Evolutionary conservation across 1,140 invertebrate genomes (phyloP), one percentile per base, ranked within the genome.

Genomic region (Euura lappo): DNA sequence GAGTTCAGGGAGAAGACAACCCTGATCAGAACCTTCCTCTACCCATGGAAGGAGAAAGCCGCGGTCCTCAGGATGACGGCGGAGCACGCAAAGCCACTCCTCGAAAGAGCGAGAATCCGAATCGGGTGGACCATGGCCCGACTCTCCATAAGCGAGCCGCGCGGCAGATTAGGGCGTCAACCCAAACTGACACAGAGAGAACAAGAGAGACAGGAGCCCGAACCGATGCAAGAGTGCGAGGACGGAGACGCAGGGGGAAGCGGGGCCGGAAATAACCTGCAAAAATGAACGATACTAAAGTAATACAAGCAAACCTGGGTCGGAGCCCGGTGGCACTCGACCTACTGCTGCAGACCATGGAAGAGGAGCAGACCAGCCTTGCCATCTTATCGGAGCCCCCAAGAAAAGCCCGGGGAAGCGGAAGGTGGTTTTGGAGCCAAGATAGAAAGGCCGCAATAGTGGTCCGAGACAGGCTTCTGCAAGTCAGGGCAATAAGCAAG

Each of bases 1-100:
- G 77, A 78, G 43, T 45, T 71, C 2, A 71, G 80, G 4, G 77
- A 80, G 7, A 72, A 70, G 0, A 74, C 75, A 44, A 44, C 47
- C 6, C 6, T 51, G 80, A 11, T 72, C 80, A 7, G 7, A 65
- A 2, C 28, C 28, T 4, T 84, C 80, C 70, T 11, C 6, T 51
- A 51, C 47, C 47, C 47, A 6, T 51, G 47, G 47, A 11, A 51
- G 11, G 47, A 51, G 11, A 6, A 11, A 11, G 47, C 47, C 6
- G 47, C 47, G 6, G 47, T 51, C 47, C 6, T 51, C 47, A 51
- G 47, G 11, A 11, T 51, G 11, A 6, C 47, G n/a, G n/a, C n/a
- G n/a, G n/a, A n/a, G n/a, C n/a, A n/a, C n/a, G n/a, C n/a, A n/a
- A n/a, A n/a, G n/a, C n/a, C n/a, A n/a, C n/a, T n/a, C n/a, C n/a